phyloP scores from a whole-genome alignment of 2,888 invertebrate species.

The Sesamia inferens region DNA sequence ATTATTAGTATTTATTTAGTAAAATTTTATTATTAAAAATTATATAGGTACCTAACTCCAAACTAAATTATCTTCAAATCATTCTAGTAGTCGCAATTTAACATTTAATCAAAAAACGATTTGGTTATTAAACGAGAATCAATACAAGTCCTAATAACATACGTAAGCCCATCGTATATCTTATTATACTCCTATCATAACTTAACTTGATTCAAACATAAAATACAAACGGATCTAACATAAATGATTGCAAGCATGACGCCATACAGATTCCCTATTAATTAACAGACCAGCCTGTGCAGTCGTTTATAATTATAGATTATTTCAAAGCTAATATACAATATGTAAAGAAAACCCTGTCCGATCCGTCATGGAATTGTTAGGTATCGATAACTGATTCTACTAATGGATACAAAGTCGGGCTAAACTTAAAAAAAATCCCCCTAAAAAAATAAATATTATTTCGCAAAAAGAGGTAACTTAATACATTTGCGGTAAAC shows the following conservation, averaged over 20 bases:
- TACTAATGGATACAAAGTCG: too few species aligned
- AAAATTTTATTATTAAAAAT: background rate
- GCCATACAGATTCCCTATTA: constrained; percentile 44
- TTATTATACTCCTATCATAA: constrained; percentile 18
- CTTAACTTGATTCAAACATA: constrained; percentile 32
- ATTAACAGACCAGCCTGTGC: constrained; percentile 50
- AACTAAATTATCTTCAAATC: background rate
- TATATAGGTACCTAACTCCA: background rate
- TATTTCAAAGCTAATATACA: constrained; percentile 8
- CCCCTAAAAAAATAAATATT: too few species aligned
- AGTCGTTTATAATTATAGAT: constrained; percentile 4
- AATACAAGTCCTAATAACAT: background rate
- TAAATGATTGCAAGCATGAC: constrained; percentile 32
- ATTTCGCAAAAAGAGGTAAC: too few species aligned
- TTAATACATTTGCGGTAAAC: too few species aligned
- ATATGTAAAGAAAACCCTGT: too few species aligned
- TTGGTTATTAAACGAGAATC: background rate
- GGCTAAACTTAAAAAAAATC: too few species aligned
- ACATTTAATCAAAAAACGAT: background rate
- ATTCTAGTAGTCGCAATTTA: background rate
- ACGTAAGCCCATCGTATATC: constrained; percentile 1
- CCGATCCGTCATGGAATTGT: too few species aligned
- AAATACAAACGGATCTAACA: constrained; percentile 43
- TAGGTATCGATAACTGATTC: too few species aligned
- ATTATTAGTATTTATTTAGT: background rate